A percentile compares a stretch with the other conserved stretches of the same genome.
Evolutionary conservation across 1,140 invertebrate species (phyloP).

Genomic region (Drosophila micromelanica): DNA sequence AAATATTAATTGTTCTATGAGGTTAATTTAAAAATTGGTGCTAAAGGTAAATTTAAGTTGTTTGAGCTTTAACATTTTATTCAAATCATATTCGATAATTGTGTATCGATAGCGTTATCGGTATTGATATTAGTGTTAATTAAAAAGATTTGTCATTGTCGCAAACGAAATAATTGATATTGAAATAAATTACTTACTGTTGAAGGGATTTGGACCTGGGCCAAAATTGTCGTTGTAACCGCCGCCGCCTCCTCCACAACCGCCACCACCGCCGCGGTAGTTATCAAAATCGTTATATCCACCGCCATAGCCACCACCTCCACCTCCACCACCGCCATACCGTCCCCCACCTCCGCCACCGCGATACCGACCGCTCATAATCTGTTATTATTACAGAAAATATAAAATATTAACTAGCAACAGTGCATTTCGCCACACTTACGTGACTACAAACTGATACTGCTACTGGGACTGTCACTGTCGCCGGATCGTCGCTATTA

Average conservation of each 20-base stretch:
- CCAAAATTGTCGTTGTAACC: slow-evolving; percentile 72
- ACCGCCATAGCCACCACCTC: slow-evolving; percentile 47
- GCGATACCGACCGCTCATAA: slow-evolving; percentile 78
- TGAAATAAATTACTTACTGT: slow-evolving; percentile 55
- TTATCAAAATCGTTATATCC: slow-evolving; percentile 74
- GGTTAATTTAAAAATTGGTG: too few species aligned
- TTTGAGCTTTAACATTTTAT: not conserved
- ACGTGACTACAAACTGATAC: slow-evolving; percentile 65
- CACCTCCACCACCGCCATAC: slow-evolving; percentile 45
- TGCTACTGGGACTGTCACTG: slow-evolving; percentile 18
- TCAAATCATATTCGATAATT: not conserved
- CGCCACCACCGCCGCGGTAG: slow-evolving; percentile 55
- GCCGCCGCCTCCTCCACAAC: slow-evolving; percentile 37
- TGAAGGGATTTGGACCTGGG: slow-evolving; percentile 71
- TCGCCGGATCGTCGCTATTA: slow-evolving; percentile 19
- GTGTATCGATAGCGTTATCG: not conserved
- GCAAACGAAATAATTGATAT: not conserved
- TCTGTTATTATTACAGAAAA: slow-evolving; percentile 40
- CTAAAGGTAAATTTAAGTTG: not conserved
- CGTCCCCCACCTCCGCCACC: slow-evolving; percentile 48
- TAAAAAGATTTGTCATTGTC: not conserved
- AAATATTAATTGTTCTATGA: too few species aligned
- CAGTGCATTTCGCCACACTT: slow-evolving; percentile 44
- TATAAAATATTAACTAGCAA: not conserved
- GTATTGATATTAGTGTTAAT: not conserved